Evolutionary conservation across 2,888 invertebrate species (phyloP).

Genomic region (Griposia aprilina): DNA sequence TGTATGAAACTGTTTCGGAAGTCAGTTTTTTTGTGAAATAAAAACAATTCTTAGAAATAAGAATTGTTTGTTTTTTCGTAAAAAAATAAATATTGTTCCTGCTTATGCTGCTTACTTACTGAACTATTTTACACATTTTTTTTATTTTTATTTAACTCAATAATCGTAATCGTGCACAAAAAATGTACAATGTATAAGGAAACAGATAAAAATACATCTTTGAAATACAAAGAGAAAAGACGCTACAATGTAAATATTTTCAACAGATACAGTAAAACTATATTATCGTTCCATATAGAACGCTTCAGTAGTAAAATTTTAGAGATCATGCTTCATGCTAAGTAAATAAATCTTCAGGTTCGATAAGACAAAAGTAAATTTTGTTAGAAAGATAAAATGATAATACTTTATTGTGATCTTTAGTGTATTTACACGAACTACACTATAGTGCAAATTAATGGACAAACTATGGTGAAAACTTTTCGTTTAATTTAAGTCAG

Average conservation of each 20-base stretch:
- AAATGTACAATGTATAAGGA: background rate
- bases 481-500: background rate
- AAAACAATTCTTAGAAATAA: too few relatives aligned
- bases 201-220: background rate
- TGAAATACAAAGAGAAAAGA: background rate
- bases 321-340: constrained; percentile 2
- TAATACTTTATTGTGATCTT: constrained; percentile 45
- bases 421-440: constrained; percentile 25
- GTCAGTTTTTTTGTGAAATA: too few relatives aligned
- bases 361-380: constrained; percentile 43
- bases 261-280: background rate
- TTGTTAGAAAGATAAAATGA: constrained; percentile 48
- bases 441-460: constrained; percentile 28
- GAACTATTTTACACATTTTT: background rate
- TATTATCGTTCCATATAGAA: background rate
- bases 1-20: background rate
- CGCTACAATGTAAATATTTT: background rate
- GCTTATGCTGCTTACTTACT: too few relatives aligned
- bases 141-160: background rate
- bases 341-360: constrained; percentile 41
- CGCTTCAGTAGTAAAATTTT: constrained; percentile 22
- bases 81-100: too few relatives aligned
- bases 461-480: too few relatives aligned
- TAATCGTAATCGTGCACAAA: background rate
- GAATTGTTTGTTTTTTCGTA: too few relatives aligned